phyloP scores from a whole-genome alignment of 2,113 vertebrate species.

The Neopipo cinnamomea region DNA sequence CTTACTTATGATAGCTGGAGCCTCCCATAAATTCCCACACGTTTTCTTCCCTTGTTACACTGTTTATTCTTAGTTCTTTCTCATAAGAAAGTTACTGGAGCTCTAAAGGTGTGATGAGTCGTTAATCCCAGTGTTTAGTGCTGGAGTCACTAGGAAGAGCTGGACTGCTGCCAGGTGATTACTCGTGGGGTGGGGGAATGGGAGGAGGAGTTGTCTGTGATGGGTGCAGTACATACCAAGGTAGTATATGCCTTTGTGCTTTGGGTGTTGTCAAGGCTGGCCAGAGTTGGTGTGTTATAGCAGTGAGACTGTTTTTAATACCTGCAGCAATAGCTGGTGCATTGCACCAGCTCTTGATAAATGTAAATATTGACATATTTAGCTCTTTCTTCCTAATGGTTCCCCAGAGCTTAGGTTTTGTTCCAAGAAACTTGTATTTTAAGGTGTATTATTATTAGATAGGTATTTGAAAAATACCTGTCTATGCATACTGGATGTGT shows the following conservation, averaged over 20 bases:
- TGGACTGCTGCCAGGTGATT: not conserved
- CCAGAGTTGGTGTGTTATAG: not conserved
- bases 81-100: not conserved
- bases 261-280: not conserved
- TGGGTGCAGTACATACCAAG: not conserved
- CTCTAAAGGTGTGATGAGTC: not conserved
- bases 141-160: not conserved
- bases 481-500: not conserved
- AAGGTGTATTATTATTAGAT: not conserved
- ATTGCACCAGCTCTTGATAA: not conserved
- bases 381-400: not conserved
- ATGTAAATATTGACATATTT: not conserved
- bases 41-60: not conserved
- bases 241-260: not conserved
- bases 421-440: not conserved
- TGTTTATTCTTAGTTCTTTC: not conserved
- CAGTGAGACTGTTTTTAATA: not conserved
- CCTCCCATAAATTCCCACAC: not conserved
- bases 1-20: not conserved
- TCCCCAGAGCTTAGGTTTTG: not conserved
- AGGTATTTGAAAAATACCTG: not conserved
- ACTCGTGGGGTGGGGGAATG: not conserved
- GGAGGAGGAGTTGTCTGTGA: not conserved
- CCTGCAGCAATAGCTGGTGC: not conserved
- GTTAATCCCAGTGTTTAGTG: not conserved